Base-by-base conservation (phyloP, 1,140 invertebrate species). In the Marisa cornuarietis region DNA sequence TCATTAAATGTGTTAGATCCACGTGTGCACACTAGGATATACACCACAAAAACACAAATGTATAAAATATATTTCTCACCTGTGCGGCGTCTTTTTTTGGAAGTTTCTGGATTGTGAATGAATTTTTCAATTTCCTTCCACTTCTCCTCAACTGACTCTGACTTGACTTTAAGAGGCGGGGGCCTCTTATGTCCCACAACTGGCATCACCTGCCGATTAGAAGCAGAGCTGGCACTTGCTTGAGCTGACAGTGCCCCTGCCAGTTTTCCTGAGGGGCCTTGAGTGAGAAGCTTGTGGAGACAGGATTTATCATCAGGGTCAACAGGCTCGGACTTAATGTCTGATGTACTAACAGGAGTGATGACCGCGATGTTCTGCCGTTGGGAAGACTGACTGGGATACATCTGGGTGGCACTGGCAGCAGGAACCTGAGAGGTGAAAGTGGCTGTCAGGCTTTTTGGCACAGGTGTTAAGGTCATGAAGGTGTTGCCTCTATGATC, bases 71-170 rank as follows among this genome's bases (percentile, higher is more conserved):
- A 7, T 8, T 24, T 76, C 83, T 81, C 75, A 87, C 85, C 82
- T 81, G 80, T 77, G 66, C 84, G 76, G 84, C 95, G 95, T 93
- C n/a, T 92, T 92, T 91, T 97, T 95, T 91, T 96, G 95, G 87
- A 96, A 94, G 76, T 8, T 68, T 84, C 94, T 87, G 95, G 95
- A 14, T 83, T 79, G 73, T 89, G 79, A 5, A 88, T 83, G 73
- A 87, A 86, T 22, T 90, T 78, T 75, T 87, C 83, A 51, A 90
- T 88, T 65, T 90, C 88, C 79, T 89, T 86, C 89, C 89, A 90
- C 74, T 90, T 90, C 71, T 85, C 78, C 42, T 90, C 88, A 52
- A 82, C n/a, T 14, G 72, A 62, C 42, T 71, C 78, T 6, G 74
- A 26, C 61, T 80, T 79, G 52, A 77, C 49, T n/a, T 24, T 63